These are phyloP conservation scores for Condylostylus longicornis DNA, from an alignment of 1,140 invertebrate species.

Conservation along the genomic window DNA sequence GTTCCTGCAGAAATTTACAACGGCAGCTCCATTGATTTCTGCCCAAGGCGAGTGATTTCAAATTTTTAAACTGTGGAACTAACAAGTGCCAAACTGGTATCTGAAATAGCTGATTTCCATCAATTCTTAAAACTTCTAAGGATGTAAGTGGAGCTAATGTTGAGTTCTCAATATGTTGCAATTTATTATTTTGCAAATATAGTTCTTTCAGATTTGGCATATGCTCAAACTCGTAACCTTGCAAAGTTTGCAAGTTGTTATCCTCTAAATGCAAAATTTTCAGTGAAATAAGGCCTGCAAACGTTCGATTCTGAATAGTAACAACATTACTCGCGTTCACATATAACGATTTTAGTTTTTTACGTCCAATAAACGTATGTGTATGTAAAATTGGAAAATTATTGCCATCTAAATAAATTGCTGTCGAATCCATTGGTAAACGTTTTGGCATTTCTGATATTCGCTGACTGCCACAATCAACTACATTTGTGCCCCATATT, in stretches of 20 bases:
- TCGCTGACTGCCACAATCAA: slow-evolving; percentile 69
- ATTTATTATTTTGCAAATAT: slow-evolving; percentile 73
- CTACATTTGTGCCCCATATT: slow-evolving; percentile 82
- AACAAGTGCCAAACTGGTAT: slow-evolving; percentile 73
- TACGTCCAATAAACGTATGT: slow-evolving; percentile 80
- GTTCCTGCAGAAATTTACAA: slow-evolving; percentile 73
- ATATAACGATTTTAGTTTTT: slow-evolving; percentile 72
- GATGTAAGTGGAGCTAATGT: slow-evolving; percentile 63
- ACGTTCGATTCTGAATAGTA: slow-evolving; percentile 79
- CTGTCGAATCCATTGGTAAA: slow-evolving; percentile 87
- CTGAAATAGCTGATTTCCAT: slow-evolving; percentile 67
- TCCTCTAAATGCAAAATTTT: slow-evolving; percentile 72
- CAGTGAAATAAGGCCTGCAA: slow-evolving; percentile 70
- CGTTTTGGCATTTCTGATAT: slow-evolving; percentile 61
- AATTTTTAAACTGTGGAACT: slow-evolving; percentile 31
- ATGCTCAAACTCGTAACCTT: slow-evolving; percentile 82
- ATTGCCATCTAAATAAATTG: slow-evolving; percentile 82
- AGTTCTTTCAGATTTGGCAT: slow-evolving; percentile 64
- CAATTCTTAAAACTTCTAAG: slow-evolving; percentile 63
- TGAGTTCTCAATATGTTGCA: slow-evolving; percentile 61
- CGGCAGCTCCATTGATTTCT: slow-evolving; percentile 80
- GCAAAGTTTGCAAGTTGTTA: slow-evolving; percentile 61
- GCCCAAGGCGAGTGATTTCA: slow-evolving; percentile 57
- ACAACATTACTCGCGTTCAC: slow-evolving; percentile 75
- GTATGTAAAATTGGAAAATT: slow-evolving; percentile 67